Evolutionary conservation across 2,888 invertebrate genomes (phyloP), one percentile per base, ranked within the genome.

Genomic region (Salpingus planirostris): DNA sequence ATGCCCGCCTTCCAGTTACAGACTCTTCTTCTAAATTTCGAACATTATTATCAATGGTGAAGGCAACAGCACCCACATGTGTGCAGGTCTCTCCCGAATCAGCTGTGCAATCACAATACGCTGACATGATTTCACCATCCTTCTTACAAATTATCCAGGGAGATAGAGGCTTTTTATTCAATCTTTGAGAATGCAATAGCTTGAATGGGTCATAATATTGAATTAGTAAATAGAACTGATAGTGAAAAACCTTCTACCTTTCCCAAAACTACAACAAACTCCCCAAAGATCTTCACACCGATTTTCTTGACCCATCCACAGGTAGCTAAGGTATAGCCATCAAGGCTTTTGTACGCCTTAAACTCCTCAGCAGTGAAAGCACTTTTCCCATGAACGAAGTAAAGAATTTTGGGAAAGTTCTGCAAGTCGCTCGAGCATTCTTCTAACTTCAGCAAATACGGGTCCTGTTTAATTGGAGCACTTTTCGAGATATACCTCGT

Each of bases 141-240:
- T n/a, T n/a, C n/a, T n/a, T n/a, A n/a, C n/a, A n/a, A n/a, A n/a
- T n/a, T n/a, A n/a, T n/a, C n/a, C 35, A 36, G 4, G 32, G 29
- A 8, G 27, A 21, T 13, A 39, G 29, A n/a, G 15, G 11, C 3
- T n/a, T 11, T 11, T 38, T 31, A 25, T 33, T 33, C 12, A 33
- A 11, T 13, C 29, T 7, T 21, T 37, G 33, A 7, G 37, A 37
- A 28, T 39, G 39, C n/a, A 39, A 8, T 7, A 36, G 32, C 39
- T 36, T 26, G 13, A 37, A 29, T 4, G n/a, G n/a, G 27, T 18
- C 24, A 2, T 12, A 31, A 27, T 15, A 35, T 22, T 28, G 13
- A 26, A 15, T 15, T 15, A 3, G 27, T 27, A 32, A 15, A 2
- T 5, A 4, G 18, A 6, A 15, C 6, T 11, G 18, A 27, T 15